Base-by-base conservation (phyloP, 1,140 invertebrate species). In the Amyelois transitella region DNA sequence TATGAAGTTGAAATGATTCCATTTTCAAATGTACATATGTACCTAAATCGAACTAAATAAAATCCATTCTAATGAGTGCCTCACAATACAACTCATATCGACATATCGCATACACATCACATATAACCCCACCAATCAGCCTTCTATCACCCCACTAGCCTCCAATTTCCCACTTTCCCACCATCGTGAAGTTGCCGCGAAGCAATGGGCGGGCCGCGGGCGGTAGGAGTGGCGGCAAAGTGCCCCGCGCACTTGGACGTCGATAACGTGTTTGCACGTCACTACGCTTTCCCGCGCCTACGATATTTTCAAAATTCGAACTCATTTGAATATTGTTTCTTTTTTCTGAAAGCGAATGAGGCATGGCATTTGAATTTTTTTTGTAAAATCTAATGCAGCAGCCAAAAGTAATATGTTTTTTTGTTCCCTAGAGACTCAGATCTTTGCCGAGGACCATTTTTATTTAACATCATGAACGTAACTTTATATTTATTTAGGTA, bases 111-210 rank as follows among this genome's bases (percentile, higher is more conserved):
- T 19, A 45, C n/a, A n/a, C 47, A 55, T 47, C 50, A 38, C 53
- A 58, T 51, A 43, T 12, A 44, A 61, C 65, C 65, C 62, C 69
- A 62, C 69, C 60, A 62, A 47, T 18, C 19, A 14, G 38, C 47
- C 56, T 32, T 48, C 51, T 61, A 59, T 61, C 62, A 57, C 68
- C 71, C 74, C 74, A 70, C 69, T 72, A 64, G 64, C 57, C 60
- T 69, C 45, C 50, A 55, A 66, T 81, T 82, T 80, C 79, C 81
- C 75, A 72, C 68, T 75, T 85, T 80, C 71, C 81, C 69, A 21
- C 43, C 72, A 59, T 17, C 24, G 70, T 72, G 79, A 83, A 86
- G 80, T 86, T 76, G 64, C 66, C 72, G 53, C 72, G 55, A 43
- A 61, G 47, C 64, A 66, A 74, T 80, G 72, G 82, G 82, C 80